Evolutionary conservation across 2,113 vertebrate species (phyloP), one percentile per base, ranked within the genome.

Genomic region (Promerops cafer): DNA sequence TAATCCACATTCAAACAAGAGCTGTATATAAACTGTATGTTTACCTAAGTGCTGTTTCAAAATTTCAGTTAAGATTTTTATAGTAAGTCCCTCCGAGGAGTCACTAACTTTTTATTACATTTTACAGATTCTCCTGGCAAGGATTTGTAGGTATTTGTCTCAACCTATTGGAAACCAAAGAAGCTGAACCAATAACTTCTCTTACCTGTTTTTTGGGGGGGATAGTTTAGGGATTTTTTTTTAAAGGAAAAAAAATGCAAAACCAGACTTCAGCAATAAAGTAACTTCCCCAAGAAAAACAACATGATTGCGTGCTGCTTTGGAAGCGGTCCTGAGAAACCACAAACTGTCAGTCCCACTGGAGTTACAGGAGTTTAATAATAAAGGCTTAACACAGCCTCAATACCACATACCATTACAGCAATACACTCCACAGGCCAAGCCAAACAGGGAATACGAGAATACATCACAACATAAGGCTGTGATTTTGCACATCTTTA

Each of bases 241-340:
- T 24, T 8, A 21, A 52, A n/a, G 11, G 40, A 35, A 74, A 6
- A 23, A 35, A 68, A 24, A 22, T 0, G 26, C 15, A 68, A 72
- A 91, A 79, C 76, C 83, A 94, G 74, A 90, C 59, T 92, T 78
- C 4, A 54, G 83, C 35, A 92, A 96, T 88, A 95, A 94, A 92
- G 56, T 31, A 89, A 64, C 71, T 64, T 76, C 74, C 37, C 56
- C 42, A 83, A 57, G n/a, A 52, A 37, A 94, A 80, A 63, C 52
- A 76, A 79, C 77, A 54, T 20, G 8, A 94, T 69, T 93, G 69
- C 2, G 0, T 87, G 68, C 75, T 96, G 75, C 85, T 93, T 96
- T 96, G 90, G 93, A 97, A 92, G 20, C 57, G 53, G 65, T 97
- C 87, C 96, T 97, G 94, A 96, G 89, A 97, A 97, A 96, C 94